phyloP scores from a whole-genome alignment of 2,888 invertebrate genomes.

The Catocala sponsa region DNA sequence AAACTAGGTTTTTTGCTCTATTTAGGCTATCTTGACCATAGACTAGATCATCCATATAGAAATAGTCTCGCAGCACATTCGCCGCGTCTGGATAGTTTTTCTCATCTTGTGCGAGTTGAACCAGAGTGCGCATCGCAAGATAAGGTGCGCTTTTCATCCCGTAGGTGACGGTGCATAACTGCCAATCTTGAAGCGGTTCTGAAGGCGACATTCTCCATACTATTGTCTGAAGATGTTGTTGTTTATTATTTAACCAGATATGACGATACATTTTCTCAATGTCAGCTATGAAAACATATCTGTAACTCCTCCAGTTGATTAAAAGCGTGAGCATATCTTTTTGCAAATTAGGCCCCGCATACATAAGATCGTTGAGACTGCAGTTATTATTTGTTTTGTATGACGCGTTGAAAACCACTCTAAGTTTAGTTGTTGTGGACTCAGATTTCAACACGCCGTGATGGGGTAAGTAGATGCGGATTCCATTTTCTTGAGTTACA shows the following conservation, averaged over 20 bases:
- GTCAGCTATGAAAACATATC: constrained; percentile 9
- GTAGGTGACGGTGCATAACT: constrained; percentile 28
- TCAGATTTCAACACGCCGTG: too few species aligned
- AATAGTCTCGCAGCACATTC: constrained; percentile 6
- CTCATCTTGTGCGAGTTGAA: constrained; percentile 22
- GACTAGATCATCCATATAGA: constrained; percentile 14
- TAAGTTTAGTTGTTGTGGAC: too few species aligned
- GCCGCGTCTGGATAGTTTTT: neutral
- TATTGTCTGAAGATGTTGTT: constrained; percentile 18
- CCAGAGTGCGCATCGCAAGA: constrained; percentile 24
- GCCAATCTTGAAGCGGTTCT: constrained; percentile 20
- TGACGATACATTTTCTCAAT: neutral
- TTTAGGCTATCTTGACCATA: too few species aligned
- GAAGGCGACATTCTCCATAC: constrained; percentile 10
- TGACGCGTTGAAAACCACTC: too few species aligned
- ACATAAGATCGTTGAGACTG: too few species aligned
- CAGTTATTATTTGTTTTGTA: too few species aligned
- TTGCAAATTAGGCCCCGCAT: constrained; percentile 3
- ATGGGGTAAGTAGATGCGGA: too few species aligned
- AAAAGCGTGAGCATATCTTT: constrained; percentile 28
- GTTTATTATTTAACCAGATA: constrained; percentile 10
- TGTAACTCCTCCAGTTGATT: constrained; percentile 18
- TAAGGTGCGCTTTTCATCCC: constrained; percentile 12
- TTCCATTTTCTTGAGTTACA: too few species aligned
- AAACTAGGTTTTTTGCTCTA: too few species aligned